Conservation (phyloP, 2,113 vertebrate species). For the Ptychochromis oligacanthus region DNA sequence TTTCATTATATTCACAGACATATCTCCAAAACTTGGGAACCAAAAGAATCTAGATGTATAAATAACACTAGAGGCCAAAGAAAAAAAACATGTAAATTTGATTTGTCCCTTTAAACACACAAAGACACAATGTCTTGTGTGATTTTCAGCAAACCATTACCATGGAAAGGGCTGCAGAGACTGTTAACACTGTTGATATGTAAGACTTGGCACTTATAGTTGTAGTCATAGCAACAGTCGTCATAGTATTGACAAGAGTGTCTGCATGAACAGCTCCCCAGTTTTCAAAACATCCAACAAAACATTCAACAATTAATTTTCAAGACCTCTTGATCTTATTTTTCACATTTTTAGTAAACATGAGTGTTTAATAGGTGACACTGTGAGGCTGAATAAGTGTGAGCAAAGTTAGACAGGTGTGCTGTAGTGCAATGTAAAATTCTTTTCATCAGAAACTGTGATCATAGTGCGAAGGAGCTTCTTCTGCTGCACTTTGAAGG, state of each 20-base stretch:
- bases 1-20: background rate
- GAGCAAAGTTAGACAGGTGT: background rate
- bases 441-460: background rate
- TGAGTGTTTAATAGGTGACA: background rate
- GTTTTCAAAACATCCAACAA: background rate
- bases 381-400: background rate
- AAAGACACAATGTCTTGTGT: background rate
- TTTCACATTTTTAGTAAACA: rapidly evolving
- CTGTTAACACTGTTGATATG: background rate
- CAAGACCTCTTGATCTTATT: background rate
- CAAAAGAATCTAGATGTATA: background rate
- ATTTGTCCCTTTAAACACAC: background rate
- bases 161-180: background rate
- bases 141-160: constrained; percentile 1
- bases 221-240: constrained; percentile 64
- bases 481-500: background rate
- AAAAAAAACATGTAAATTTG: background rate
- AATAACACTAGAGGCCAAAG: background rate
- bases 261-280: constrained; percentile 70
- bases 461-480: background rate
- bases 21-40: background rate
- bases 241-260: constrained; percentile 56
- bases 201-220: constrained; percentile 32
- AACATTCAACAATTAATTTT: background rate
- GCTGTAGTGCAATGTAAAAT: rapidly evolving